Evolutionary conservation across 2,797 vertebrate genomes (phyloP).

Genomic region (Podarcis lilfordi): DNA sequence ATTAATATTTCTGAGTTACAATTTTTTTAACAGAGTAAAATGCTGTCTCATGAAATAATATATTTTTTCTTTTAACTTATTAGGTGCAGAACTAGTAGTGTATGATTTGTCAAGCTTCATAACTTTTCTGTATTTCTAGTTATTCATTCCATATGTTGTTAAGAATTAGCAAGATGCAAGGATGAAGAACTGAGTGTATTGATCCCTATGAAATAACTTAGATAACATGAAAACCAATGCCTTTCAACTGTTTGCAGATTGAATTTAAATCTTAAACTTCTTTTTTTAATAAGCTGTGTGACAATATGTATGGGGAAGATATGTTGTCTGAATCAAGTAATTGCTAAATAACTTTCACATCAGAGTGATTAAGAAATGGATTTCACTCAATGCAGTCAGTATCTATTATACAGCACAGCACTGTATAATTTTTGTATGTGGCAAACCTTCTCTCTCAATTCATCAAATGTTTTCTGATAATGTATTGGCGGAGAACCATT

Average conservation of each 20-base stretch:
- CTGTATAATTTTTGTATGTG: background rate
- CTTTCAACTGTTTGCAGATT: conserved; percentile 8
- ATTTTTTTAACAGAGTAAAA: conserved; percentile 14
- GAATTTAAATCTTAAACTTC: background rate
- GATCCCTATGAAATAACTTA: background rate
- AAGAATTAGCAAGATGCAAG: background rate
- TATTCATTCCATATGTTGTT: conserved; percentile 6
- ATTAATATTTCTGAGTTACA: conserved; percentile 21
- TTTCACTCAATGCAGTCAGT: background rate
- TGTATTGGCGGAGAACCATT: background rate
- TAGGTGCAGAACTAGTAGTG: conserved; percentile 20
- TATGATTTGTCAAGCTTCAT: conserved; percentile 30
- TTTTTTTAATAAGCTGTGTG: background rate
- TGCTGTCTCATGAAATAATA: conserved; percentile 30
- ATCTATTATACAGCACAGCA: background rate
- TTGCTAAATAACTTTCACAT: background rate
- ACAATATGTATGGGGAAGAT: background rate
- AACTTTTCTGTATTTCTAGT: background rate
- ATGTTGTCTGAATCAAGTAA: background rate
- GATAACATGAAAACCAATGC: background rate
- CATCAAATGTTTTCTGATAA: background rate
- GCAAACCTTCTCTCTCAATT: background rate
- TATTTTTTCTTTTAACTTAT: background rate
- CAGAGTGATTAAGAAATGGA: background rate
- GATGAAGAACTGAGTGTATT: conserved; percentile 23